Conservation (phyloP, 1,140 invertebrate genomes). For the Tetragonula clypearis region DNA sequence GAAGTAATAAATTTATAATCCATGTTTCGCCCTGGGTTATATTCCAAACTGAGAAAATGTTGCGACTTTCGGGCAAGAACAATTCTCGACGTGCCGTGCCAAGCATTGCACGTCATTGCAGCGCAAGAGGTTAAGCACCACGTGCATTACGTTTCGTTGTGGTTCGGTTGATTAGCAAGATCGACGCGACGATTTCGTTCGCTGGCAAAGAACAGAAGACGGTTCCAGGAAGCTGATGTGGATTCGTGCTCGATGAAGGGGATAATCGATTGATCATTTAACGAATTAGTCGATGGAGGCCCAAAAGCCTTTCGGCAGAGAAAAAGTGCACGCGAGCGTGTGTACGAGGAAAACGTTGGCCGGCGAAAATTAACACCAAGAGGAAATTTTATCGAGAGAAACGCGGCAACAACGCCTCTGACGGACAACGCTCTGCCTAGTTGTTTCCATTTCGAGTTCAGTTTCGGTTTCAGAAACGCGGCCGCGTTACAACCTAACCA, state of each 20-base stretch:
- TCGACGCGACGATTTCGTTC: constrained; percentile 1
- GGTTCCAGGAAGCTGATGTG: constrained; percentile 35
- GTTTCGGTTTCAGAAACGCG: too few species aligned
- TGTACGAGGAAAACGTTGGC: not conserved
- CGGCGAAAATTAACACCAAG: not conserved
- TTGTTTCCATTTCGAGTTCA: too few species aligned
- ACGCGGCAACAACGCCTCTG: too few species aligned
- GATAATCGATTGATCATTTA: constrained; percentile 67
- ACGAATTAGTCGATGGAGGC: constrained; percentile 59
- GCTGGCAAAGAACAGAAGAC: constrained; percentile 29
- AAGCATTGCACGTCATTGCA: too few species aligned
- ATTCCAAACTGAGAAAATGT: too few species aligned
- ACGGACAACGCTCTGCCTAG: too few species aligned
- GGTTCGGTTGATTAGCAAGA: not conserved
- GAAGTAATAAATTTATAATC: too few species aligned
- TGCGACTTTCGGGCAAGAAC: too few species aligned
- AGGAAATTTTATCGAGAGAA: not conserved
- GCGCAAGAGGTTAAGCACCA: too few species aligned
- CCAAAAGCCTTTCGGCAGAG: constrained; percentile 19
- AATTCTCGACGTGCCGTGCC: too few species aligned
- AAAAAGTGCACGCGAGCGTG: constrained; percentile 9
- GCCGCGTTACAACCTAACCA: too few species aligned
- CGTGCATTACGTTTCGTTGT: not conserved
- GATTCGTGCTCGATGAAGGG: constrained; percentile 59
- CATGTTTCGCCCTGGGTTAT: too few species aligned